Evolutionary conservation across 2,888 invertebrate genomes (phyloP).

Genomic region (Phyto melanocephala): DNA sequence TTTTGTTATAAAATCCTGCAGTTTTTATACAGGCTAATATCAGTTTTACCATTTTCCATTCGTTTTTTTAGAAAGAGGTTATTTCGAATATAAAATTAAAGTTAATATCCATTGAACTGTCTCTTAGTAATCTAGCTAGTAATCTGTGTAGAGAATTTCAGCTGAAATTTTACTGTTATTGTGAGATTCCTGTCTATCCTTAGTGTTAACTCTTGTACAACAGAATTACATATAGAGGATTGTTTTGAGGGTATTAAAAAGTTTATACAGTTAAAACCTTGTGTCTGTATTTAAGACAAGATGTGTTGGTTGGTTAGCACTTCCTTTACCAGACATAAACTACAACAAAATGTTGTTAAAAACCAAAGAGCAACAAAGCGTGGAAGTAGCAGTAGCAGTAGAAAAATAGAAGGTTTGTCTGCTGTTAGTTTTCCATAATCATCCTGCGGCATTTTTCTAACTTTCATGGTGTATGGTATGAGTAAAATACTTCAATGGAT

Average conservation of each 20-base stretch:
- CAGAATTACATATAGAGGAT: background rate
- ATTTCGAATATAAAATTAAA: no score
- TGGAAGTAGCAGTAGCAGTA: conserved; percentile 21
- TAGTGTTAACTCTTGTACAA: no score
- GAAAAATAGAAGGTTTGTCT: conserved; percentile 46
- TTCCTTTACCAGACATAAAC: conserved; percentile 36
- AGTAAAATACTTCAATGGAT: no score
- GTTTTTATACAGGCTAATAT: no score
- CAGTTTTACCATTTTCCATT: no score
- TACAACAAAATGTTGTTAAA: conserved; percentile 6
- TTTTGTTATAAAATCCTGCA: conserved; percentile 2
- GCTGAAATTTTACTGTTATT: no score
- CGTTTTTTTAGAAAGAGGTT: no score
- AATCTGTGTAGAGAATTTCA: no score
- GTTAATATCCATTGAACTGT: no score
- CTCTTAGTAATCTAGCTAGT: no score
- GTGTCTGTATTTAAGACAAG: conserved; percentile 25
- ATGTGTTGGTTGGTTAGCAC: conserved; percentile 48
- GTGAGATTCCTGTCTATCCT: no score
- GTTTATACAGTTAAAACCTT: conserved; percentile 11
- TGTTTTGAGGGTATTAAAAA: conserved; percentile 14
- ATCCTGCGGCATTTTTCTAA: conserved; percentile 59
- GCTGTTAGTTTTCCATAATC: conserved; percentile 61
- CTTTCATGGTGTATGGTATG: conserved; percentile 51
- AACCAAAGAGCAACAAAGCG: conserved; percentile 18